Conservation (phyloP, 1,140 invertebrate genomes). For the Pogonomyrmex californicus region DNA sequence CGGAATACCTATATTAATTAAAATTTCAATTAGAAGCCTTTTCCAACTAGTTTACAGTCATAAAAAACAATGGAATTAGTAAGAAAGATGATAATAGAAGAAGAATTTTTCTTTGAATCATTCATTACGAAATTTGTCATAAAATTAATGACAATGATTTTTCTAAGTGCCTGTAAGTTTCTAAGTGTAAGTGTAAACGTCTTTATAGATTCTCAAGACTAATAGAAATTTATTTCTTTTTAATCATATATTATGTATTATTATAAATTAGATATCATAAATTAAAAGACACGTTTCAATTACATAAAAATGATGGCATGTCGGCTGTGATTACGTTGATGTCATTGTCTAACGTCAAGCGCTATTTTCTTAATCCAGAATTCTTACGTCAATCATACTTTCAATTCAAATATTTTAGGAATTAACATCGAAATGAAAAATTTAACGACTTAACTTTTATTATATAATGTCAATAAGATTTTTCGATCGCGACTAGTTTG, state of each 20-base stretch:
- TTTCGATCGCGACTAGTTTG: not conserved
- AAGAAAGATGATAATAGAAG: not conserved
- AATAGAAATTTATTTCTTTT: not conserved
- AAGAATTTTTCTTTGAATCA: not conserved
- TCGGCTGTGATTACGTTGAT: not conserved
- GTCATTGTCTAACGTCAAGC: not conserved
- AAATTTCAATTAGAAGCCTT: not conserved
- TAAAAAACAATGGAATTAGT: not conserved
- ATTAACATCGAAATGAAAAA: not conserved
- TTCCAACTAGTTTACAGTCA: not conserved
- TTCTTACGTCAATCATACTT: constrained; percentile 9
- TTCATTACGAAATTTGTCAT: not conserved
- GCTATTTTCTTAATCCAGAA: not conserved
- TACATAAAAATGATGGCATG: not conserved
- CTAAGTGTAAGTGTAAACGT: not conserved
- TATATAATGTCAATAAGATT: not conserved
- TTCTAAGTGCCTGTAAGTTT: not conserved
- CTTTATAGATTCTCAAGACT: not conserved
- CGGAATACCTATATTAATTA: constrained; percentile 87
- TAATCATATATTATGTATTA: not conserved
- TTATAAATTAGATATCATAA: not conserved
- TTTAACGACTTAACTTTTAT: not conserved
- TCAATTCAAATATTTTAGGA: not conserved
- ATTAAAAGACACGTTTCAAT: not conserved
- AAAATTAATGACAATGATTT: not conserved